A percentile compares a stretch with the other conserved stretches of the same genome.
These are phyloP conservation scores for Tineola bisselliella DNA, from an alignment of 2,888 invertebrate genomes.

Conservation along the genomic window DNA sequence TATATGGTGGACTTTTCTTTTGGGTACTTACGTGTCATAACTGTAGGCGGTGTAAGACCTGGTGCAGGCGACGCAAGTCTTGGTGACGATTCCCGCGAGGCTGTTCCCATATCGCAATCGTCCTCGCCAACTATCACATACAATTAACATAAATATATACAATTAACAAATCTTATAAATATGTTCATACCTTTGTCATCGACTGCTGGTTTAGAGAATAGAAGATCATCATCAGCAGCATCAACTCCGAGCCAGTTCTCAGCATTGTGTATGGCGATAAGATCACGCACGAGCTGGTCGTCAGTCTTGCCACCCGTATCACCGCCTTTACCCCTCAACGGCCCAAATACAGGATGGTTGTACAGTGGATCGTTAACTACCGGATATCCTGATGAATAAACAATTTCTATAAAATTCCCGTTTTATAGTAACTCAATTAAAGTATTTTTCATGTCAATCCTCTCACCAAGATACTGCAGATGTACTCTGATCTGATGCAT, in stretches of 20 bases:
- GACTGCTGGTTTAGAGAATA: constrained; percentile 79
- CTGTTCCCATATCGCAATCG: constrained; percentile 70
- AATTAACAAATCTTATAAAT: background rate
- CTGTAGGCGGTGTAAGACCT: constrained; percentile 56
- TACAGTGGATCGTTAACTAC: constrained; percentile 98
- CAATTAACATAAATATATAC: background rate
- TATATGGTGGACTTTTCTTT: background rate
- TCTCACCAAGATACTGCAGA: constrained; percentile 91
- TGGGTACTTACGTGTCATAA: constrained; percentile 47
- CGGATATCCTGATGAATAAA: constrained; percentile 78
- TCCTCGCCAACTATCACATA: constrained; percentile 64
- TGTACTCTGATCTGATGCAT: constrained; percentile 99
- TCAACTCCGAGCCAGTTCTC: constrained; percentile 95
- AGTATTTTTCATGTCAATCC: no score
- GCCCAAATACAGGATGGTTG: constrained; percentile 96
- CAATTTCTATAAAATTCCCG: background rate
- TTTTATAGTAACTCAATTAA: no score
- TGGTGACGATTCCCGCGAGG: constrained; percentile 77
- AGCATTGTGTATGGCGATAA: constrained; percentile 92
- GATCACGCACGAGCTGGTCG: constrained; percentile 86
- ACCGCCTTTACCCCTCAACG: constrained; percentile 88
- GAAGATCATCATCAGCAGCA: constrained; percentile 84
- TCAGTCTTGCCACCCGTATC: constrained; percentile 89
- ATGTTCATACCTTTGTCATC: constrained; percentile 68
- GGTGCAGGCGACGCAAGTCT: constrained; percentile 73